Percentiles rank a stretch among this genome's conserved stretches.
phyloP scores from a whole-genome alignment of 2,797 vertebrate genomes.

The Melanotaenia trifasciata region DNA sequence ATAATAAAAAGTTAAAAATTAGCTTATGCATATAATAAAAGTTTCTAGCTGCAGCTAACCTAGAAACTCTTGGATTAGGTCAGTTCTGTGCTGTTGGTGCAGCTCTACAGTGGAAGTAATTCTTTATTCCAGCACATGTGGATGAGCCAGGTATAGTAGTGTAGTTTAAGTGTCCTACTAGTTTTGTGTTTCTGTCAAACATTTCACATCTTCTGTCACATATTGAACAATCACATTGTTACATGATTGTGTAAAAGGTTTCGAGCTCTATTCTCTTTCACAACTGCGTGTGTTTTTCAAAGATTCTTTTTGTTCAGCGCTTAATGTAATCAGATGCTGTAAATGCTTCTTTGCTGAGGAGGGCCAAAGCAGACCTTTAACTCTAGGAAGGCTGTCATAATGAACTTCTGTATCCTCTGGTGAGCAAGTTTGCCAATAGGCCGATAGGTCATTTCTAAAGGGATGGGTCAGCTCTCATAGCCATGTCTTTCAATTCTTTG shows the following conservation, averaged over 20 bases:
- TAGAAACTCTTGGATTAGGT: conserved; percentile 12
- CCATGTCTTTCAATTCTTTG: conserved; percentile 63
- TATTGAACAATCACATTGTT: conserved; percentile 29
- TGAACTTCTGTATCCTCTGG: conserved; percentile 74
- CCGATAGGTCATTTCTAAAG: conserved; percentile 80
- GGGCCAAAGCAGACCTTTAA: conserved; percentile 72
- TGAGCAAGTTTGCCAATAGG: conserved; percentile 69
- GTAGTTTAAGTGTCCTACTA: conserved; percentile 10
- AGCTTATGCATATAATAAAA: conserved; percentile 4
- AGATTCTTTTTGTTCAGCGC: conserved; percentile 18
- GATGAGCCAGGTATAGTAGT: conserved; percentile 16
- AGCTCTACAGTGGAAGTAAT: conserved; percentile 13
- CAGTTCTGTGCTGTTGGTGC: conserved; percentile 26
- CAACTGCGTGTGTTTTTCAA: conserved; percentile 9
- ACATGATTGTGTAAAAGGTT: conserved; percentile 16
- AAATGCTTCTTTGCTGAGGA: conserved; percentile 55
- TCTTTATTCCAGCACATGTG: conserved; percentile 42
- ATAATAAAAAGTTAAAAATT: background rate
- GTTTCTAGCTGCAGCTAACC: conserved; percentile 26
- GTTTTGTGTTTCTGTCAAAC: conserved; percentile 20
- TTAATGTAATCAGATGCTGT: conserved; percentile 56
- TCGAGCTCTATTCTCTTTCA: conserved; percentile 22
- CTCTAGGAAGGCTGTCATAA: conserved; percentile 70
- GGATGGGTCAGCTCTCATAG: conserved; percentile 66
- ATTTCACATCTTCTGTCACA: conserved; percentile 35